phyloP scores from a whole-genome alignment of 1,140 invertebrate genomes.

The Drosophila azteca region DNA sequence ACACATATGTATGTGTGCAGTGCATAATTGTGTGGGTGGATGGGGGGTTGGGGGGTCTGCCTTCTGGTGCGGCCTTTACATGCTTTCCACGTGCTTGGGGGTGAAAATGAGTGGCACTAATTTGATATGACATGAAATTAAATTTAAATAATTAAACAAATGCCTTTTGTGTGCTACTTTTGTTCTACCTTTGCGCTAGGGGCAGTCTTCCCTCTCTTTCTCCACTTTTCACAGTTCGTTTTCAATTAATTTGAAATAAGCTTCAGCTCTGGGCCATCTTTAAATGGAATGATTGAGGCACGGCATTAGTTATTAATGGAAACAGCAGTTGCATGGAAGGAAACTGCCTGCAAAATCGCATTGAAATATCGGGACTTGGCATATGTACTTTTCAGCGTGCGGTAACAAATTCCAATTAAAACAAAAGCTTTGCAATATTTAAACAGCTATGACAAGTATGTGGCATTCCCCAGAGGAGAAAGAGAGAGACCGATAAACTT shows the following conservation, averaged over 20 bases:
- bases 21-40: no score
- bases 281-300: no score
- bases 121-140: conserved; percentile 78
- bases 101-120: conserved; percentile 78
- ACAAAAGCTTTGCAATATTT: conserved; percentile 37
- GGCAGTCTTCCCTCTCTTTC: no score
- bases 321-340: no score
- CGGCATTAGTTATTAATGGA: no score
- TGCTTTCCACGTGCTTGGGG: conserved; percentile 47
- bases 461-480: conserved; percentile 13
- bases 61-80: conserved; percentile 17
- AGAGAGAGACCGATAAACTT: no score
- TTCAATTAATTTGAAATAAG: conserved; percentile 27
- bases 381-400: conserved; percentile 63
- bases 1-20: conserved; percentile 2
- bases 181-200: background rate
- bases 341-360: no score
- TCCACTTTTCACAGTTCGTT: conserved; percentile 18
- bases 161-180: conserved; percentile 53
- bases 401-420: conserved; percentile 33
- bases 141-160: conserved; percentile 80
- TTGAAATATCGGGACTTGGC: conserved; percentile 46
- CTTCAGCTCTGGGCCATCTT: no score
- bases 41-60: no score
- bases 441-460: conserved; percentile 34